Percentiles rank a stretch among this genome's conserved stretches.
Evolutionary conservation across 2,888 invertebrate species (phyloP).

Genomic region (Hydraecia micacea): DNA sequence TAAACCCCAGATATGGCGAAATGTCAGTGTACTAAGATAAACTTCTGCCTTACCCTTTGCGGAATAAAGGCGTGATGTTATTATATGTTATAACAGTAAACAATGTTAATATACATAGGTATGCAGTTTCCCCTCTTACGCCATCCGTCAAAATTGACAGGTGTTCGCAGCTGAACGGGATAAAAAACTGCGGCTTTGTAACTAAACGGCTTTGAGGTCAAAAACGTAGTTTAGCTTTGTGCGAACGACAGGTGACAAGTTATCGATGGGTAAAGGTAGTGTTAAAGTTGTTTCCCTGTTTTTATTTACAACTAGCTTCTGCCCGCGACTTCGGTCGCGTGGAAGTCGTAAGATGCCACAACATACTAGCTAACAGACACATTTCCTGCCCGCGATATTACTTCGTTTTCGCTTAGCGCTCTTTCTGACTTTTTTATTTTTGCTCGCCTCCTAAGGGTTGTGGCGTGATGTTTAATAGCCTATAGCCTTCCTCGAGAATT

Average conservation of each 20-base stretch:
- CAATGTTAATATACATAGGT: background rate
- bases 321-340: background rate
- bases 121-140: background rate
- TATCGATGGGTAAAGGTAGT: background rate
- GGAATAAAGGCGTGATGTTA: background rate
- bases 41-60: background rate
- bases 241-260: slow-evolving; percentile 23
- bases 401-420: too few relatives aligned
- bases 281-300: background rate
- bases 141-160: background rate
- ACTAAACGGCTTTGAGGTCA: slow-evolving; percentile 14
- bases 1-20: too few relatives aligned
- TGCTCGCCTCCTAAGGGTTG: too few relatives aligned
- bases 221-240: slow-evolving; percentile 17
- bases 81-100: background rate
- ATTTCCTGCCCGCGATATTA: background rate
- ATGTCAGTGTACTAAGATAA: background rate
- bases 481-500: background rate
- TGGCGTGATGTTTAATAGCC: background rate
- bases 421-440: too few relatives aligned
- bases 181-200: slow-evolving; percentile 13
- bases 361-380: background rate
- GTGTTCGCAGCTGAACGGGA: background rate
- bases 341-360: background rate
- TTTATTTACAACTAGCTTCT: background rate